phyloP scores from a whole-genome alignment of 2,888 invertebrate genomes.

The Acronicta aceris region DNA sequence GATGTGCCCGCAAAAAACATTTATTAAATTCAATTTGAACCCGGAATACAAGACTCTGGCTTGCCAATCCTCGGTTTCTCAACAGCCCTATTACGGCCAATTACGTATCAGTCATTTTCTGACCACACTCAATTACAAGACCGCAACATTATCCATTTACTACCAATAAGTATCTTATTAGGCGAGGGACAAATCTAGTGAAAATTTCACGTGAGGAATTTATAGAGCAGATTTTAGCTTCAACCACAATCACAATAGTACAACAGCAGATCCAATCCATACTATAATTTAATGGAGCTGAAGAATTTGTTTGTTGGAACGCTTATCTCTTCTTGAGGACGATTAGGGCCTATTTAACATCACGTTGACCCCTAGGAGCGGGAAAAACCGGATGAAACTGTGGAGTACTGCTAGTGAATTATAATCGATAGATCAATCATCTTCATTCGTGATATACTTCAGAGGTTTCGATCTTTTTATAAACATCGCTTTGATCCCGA shows the following conservation, averaged over 20 bases:
- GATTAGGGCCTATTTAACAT: no score
- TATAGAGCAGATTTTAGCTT: no score
- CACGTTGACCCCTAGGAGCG: no score
- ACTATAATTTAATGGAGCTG: no score
- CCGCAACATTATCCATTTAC: conserved; percentile 44
- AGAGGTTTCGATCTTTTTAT: conserved; percentile 15
- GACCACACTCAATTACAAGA: conserved; percentile 50
- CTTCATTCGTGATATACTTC: neutral
- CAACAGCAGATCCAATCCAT: no score
- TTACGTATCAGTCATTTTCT: conserved; percentile 44
- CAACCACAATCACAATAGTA: no score
- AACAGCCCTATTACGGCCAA: conserved; percentile 41
- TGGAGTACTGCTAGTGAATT: no score
- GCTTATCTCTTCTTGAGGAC: no score
- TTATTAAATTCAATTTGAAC: conserved; percentile 17
- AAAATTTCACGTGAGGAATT: neutral
- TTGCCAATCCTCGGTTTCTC: conserved; percentile 35
- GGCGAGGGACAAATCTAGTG: neutral
- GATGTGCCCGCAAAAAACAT: neutral
- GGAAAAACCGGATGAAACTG: no score
- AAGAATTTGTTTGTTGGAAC: no score
- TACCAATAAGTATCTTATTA: conserved; percentile 34
- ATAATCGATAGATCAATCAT: no score
- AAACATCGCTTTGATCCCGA: conserved; percentile 33
- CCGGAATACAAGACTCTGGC: conserved; percentile 36